phyloP scores from a whole-genome alignment of 2,888 invertebrate species.

The Acleris emargana region DNA sequence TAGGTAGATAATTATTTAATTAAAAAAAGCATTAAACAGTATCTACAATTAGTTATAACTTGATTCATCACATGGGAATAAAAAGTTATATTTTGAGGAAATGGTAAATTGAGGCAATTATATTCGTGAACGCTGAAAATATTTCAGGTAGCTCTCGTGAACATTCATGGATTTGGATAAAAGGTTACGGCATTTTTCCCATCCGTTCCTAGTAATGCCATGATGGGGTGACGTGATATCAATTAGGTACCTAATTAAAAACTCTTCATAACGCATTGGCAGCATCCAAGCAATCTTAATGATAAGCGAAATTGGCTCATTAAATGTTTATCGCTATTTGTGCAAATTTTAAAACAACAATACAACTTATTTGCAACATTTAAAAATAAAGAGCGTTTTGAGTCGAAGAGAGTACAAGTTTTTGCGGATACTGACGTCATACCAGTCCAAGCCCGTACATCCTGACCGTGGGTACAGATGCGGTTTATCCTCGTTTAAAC shows the following conservation, averaged over 20 bases:
- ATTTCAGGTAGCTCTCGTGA: too few species aligned
- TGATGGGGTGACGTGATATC: neutral
- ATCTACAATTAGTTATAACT: too few species aligned
- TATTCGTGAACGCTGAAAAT: too few species aligned
- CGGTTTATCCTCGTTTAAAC: neutral
- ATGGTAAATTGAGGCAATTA: too few species aligned
- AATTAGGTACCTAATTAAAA: neutral
- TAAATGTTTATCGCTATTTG: conserved; percentile 1
- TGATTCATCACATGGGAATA: too few species aligned
- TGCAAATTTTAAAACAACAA: neutral
- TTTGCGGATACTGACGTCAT: too few species aligned
- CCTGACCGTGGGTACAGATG: neutral
- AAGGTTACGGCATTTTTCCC: neutral
- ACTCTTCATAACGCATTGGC: neutral
- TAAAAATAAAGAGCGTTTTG: too few species aligned
- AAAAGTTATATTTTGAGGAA: too few species aligned
- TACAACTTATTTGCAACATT: neutral
- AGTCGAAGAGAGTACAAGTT: too few species aligned
- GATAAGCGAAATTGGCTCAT: neutral
- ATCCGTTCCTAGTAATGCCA: neutral
- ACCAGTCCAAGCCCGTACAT: neutral
- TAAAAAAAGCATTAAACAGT: too few species aligned
- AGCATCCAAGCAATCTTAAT: neutral
- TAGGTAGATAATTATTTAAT: too few species aligned
- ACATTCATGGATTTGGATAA: neutral